phyloP scores from a whole-genome alignment of 2,888 invertebrate genomes.

The Formica aserva region DNA sequence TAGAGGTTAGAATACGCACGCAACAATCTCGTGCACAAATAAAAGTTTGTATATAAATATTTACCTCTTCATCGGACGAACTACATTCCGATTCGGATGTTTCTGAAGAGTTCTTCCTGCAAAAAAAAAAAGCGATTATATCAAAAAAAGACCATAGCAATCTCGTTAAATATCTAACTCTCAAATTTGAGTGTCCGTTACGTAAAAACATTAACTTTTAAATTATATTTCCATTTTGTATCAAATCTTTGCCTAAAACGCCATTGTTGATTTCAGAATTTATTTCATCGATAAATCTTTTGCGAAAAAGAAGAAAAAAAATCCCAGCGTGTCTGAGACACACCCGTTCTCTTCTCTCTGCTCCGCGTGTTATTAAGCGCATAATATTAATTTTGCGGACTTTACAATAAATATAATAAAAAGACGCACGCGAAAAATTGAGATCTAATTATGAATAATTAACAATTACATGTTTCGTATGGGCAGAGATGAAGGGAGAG shows the following conservation, averaged over 20 bases:
- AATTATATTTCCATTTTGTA: not conserved
- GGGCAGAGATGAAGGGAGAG: not conserved
- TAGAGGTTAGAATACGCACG: slow-evolving; percentile 68
- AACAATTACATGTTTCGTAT: not conserved
- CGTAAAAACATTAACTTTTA: not conserved
- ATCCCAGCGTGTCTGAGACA: not conserved
- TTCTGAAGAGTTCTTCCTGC: not conserved
- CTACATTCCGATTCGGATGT: slow-evolving; percentile 84
- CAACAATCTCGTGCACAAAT: not conserved
- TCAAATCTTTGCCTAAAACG: not conserved
- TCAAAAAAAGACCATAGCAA: not conserved
- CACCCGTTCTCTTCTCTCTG: not conserved
- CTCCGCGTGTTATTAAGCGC: not conserved
- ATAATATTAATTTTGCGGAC: not conserved
- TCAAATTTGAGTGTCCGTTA: not conserved
- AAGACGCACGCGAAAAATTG: not conserved
- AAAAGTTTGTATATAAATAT: slow-evolving; percentile 36
- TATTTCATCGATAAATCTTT: slow-evolving; percentile 24
- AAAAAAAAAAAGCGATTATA: not conserved
- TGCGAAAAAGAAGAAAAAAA: not conserved
- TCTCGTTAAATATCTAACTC: not conserved
- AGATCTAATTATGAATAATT: not conserved
- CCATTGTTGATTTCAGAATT: not conserved
- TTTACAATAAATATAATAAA: not conserved
- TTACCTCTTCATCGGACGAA: slow-evolving; percentile 88